Evolutionary conservation across 1,140 invertebrate genomes (phyloP).

Genomic region (Rhagoletis pomonella): DNA sequence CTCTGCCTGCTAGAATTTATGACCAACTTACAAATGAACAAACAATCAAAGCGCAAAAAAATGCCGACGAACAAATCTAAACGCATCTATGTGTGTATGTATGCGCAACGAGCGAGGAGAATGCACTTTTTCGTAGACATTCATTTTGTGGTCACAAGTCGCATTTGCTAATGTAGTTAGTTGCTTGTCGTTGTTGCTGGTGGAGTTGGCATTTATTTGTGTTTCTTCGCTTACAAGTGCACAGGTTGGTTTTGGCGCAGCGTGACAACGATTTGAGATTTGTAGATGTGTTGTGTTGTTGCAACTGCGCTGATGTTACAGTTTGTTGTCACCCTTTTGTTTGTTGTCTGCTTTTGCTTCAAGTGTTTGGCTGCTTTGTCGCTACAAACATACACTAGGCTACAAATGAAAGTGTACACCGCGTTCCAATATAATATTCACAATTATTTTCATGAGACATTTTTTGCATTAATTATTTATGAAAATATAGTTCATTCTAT

Average conservation of each 20-base stretch:
- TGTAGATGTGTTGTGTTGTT: background rate
- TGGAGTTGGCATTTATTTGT: background rate
- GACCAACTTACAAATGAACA: constrained; percentile 34
- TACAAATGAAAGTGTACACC: too few species aligned
- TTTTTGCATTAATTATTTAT: too few species aligned
- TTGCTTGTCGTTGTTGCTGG: background rate
- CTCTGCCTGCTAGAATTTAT: constrained; percentile 42
- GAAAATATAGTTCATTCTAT: too few species aligned
- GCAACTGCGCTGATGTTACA: background rate
- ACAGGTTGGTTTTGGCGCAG: background rate
- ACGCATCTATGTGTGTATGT: background rate
- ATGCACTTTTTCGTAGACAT: background rate
- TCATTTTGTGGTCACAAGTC: background rate
- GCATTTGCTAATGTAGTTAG: constrained; percentile 24
- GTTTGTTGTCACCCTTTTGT: background rate
- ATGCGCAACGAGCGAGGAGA: background rate
- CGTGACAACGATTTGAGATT: background rate
- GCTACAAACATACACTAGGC: too few species aligned
- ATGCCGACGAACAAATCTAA: background rate
- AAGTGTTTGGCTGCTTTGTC: background rate
- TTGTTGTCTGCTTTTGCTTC: background rate
- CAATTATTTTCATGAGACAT: too few species aligned
- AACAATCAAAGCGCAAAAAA: background rate
- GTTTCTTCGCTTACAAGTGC: background rate
- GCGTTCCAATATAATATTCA: too few species aligned